Evolutionary conservation across 2,113 vertebrate species (phyloP).

Genomic region (Calcarius ornatus): DNA sequence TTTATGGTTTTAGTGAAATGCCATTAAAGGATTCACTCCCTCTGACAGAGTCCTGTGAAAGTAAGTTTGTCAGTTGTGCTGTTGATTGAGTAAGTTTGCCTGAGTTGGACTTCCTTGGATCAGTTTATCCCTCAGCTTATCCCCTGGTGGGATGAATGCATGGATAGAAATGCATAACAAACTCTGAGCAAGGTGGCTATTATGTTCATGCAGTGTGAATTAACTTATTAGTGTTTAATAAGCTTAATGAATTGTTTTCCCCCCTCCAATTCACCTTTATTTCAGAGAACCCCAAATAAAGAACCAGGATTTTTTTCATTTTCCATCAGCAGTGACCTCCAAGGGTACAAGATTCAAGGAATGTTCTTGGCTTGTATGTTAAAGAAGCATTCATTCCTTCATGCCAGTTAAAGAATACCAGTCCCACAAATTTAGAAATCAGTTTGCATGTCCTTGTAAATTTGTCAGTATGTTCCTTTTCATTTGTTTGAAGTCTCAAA

Average conservation of each 20-base stretch:
- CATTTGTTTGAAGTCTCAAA: neutral
- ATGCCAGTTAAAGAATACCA: neutral
- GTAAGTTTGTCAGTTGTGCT: neutral
- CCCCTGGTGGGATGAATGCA: neutral
- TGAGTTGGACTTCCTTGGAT: neutral
- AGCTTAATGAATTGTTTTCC: fast-evolving
- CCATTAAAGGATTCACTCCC: neutral
- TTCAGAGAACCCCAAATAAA: neutral
- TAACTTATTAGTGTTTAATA: neutral
- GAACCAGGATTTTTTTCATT: neutral
- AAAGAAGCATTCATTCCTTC: constrained; percentile 17
- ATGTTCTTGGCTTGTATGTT: neutral
- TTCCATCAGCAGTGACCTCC: neutral
- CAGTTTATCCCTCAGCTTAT: neutral
- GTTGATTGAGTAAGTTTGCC: neutral
- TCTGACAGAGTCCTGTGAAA: neutral
- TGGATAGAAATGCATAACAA: neutral
- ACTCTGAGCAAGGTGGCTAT: neutral
- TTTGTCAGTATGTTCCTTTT: neutral
- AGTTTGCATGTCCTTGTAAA: neutral
- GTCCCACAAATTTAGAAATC: neutral
- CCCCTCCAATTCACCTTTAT: neutral
- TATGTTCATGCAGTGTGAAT: neutral
- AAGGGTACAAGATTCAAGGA: neutral
- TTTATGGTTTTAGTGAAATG: neutral